Evolutionary conservation across 2,113 vertebrate genomes (phyloP).

Genomic region (Sitta europaea): DNA sequence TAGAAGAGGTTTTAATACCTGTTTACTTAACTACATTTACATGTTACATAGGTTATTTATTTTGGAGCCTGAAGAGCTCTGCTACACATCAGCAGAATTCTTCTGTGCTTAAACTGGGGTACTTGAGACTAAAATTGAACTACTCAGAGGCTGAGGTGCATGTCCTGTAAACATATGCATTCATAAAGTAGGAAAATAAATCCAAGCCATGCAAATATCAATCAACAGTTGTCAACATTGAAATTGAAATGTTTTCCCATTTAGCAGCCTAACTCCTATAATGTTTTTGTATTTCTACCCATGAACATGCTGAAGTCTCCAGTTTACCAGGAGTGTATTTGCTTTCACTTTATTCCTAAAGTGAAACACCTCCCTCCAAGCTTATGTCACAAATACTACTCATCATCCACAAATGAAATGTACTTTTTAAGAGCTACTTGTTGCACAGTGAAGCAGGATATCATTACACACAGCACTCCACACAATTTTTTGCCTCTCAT

Average conservation of each 20-base stretch:
- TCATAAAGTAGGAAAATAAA: neutral
- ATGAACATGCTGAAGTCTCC: neutral
- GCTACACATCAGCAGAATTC: neutral
- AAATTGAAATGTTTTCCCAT: slow-evolving; percentile 47
- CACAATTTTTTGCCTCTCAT: neutral
- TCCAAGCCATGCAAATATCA: neutral
- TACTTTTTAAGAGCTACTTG: neutral
- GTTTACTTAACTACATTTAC: neutral
- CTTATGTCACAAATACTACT: neutral
- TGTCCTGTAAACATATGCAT: neutral
- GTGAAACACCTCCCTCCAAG: neutral
- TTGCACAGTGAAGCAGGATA: neutral
- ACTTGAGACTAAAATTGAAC: neutral
- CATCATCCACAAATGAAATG: neutral
- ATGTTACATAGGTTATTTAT: neutral
- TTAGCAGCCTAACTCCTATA: neutral
- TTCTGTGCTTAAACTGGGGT: neutral
- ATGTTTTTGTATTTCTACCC: neutral
- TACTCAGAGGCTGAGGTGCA: neutral
- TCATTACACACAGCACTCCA: neutral
- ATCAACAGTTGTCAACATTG: neutral
- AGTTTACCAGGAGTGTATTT: neutral
- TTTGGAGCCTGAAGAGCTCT: neutral
- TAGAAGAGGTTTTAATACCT: neutral
- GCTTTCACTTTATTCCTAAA: neutral